phyloP scores from a whole-genome alignment of 2,888 invertebrate genomes.

The Arctia plantaginis region DNA sequence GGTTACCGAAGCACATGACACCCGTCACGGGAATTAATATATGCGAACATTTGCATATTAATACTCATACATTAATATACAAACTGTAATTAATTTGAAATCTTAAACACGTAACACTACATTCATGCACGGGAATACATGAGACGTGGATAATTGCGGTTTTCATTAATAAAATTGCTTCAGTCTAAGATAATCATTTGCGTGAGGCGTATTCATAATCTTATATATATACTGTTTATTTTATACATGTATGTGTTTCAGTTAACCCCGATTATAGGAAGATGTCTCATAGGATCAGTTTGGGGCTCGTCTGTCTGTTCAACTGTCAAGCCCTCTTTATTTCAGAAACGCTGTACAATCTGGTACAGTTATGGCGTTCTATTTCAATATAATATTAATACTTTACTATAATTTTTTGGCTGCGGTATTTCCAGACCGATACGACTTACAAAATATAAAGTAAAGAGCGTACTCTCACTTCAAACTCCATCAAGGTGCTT shows the following conservation, averaged over 20 bases:
- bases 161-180: not conserved
- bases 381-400: not conserved
- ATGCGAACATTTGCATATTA: slow-evolving; percentile 41
- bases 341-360: not conserved
- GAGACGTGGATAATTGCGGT: not conserved
- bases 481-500: too few relatives aligned
- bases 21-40: slow-evolving; percentile 33
- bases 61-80: slow-evolving; percentile 27
- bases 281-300: not conserved
- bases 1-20: slow-evolving; percentile 32
- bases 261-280: not conserved
- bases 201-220: slow-evolving; percentile 1
- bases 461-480: too few relatives aligned
- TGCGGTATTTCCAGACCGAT: too few relatives aligned
- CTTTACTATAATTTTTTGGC: too few relatives aligned
- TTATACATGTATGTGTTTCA: not conserved
- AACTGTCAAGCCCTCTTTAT: not conserved
- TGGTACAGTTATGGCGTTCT: not conserved
- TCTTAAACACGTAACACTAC: slow-evolving; percentile 2
- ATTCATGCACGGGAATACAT: not conserved
- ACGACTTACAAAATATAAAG: too few relatives aligned
- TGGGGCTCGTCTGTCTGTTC: not conserved
- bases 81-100: slow-evolving; percentile 28
- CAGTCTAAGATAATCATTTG: not conserved
- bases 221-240: not conserved